Evolutionary conservation across 2,113 vertebrate species (phyloP), one percentile per base, ranked within the genome.

Genomic region (Columbina picui): DNA sequence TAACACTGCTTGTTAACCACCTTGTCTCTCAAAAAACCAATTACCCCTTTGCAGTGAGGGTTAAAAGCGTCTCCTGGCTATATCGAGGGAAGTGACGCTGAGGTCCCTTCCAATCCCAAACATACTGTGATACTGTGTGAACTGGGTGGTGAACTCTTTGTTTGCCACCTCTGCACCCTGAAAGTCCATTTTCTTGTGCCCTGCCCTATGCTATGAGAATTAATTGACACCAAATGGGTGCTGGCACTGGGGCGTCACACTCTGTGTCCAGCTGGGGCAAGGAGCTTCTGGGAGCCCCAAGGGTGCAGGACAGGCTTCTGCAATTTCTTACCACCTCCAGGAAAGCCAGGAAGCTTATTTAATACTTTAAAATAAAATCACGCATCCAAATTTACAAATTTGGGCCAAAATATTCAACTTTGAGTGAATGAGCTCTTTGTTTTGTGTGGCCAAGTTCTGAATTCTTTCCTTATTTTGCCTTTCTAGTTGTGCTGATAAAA

Each of bases 391-490:
- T n/a, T 21, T 22, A 47, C 65, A 10, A 56, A 69, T 61, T 49
- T 27, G 21, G 57, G 84, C 90, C 87, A 89, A 65, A 34, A 16
- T 1, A 36, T 73, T 87, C 9, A 16, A 14, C 67, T 84, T 18
- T 16, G 14, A 7, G n/a, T 82, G 57, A 77, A 64, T 10, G 53
- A 87, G 39, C n/a, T 10, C 61, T 94, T 89, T 93, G 84, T 89
- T 91, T 53, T 19, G 14, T 0, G 59, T 5, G 49, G 91, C 38
- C 63, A 39, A 73, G 30, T 36, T 36, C 60, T 52, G 84, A 91
- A 70, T 93, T 73, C 76, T 47, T 90, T 88, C 92, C 85, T 55
- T 82, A 22, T 88, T 95, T 88, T 95, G 73, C 76, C 70, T 92
- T 83, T 74, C 43, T 9, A 78, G 68, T 60, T 26, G 20, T 1